Evolutionary conservation across 2,888 invertebrate species (phyloP).

Genomic region (Callinectes sapidus): DNA sequence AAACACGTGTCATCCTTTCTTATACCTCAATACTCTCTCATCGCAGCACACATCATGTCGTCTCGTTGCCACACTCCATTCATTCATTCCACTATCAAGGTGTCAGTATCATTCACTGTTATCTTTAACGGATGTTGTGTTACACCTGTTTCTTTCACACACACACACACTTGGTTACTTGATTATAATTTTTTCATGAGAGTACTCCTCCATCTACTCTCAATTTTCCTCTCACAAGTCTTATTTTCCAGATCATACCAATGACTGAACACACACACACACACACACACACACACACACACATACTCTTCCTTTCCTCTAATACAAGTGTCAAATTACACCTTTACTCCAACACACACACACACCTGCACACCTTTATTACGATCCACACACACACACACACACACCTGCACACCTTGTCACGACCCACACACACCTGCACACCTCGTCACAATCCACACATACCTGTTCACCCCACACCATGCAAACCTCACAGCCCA

Average conservation of each 20-base stretch:
- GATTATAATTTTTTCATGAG: too few relatives aligned
- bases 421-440: background rate
- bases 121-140: background rate
- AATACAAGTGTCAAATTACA: background rate
- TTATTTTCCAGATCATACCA: too few relatives aligned
- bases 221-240: too few relatives aligned
- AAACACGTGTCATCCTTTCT: background rate
- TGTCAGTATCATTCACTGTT: background rate
- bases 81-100: background rate
- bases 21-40: background rate
- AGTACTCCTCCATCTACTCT: too few relatives aligned
- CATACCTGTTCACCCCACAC: background rate
- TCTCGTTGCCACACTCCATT: background rate
- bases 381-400: background rate
- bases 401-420: background rate
- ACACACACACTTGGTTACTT: constrained; percentile 23
- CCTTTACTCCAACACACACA: background rate
- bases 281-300: constrained; percentile 10
- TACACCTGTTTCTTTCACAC: background rate
- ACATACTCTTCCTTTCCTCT: background rate
- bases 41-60: background rate
- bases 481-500: background rate
- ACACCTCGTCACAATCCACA: background rate
- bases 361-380: background rate
- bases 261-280: background rate